These are phyloP conservation scores for Mellilla xanthometata DNA, from an alignment of 2,888 invertebrate species.

Conservation along the genomic window DNA sequence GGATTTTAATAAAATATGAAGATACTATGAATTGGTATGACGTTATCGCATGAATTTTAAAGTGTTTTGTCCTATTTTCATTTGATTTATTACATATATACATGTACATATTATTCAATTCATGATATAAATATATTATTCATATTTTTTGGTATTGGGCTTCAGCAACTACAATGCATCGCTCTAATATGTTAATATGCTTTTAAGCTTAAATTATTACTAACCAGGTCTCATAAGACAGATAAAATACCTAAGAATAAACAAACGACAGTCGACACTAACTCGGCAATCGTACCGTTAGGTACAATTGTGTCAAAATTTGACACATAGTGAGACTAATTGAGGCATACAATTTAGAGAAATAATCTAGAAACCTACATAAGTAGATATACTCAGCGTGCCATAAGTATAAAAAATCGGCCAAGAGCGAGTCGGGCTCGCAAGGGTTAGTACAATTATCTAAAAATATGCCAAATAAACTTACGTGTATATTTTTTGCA, in stretches of 20 bases:
- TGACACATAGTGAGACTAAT: no score
- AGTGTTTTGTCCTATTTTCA: constrained; percentile 18
- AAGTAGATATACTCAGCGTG: background rate
- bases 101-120: no score
- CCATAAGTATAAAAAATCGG: no score
- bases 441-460: no score
- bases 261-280: constrained; percentile 7
- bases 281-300: constrained; percentile 13
- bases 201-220: constrained; percentile 15
- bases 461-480: no score
- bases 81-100: no score
- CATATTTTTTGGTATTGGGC: background rate
- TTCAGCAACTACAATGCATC: background rate
- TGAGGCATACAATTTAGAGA: background rate
- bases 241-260: no score
- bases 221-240: constrained; percentile 15
- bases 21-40: constrained; percentile 38
- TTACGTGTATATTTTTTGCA: no score
- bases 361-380: background rate
- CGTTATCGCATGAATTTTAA: constrained; percentile 45
- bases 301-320: no score
- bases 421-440: no score
- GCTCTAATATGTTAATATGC: constrained; percentile 21
- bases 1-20: constrained; percentile 23
- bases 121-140: constrained; percentile 11